Evolutionary conservation across 2,113 vertebrate genomes (phyloP).

Genomic region (Nesoenas mayeri): DNA sequence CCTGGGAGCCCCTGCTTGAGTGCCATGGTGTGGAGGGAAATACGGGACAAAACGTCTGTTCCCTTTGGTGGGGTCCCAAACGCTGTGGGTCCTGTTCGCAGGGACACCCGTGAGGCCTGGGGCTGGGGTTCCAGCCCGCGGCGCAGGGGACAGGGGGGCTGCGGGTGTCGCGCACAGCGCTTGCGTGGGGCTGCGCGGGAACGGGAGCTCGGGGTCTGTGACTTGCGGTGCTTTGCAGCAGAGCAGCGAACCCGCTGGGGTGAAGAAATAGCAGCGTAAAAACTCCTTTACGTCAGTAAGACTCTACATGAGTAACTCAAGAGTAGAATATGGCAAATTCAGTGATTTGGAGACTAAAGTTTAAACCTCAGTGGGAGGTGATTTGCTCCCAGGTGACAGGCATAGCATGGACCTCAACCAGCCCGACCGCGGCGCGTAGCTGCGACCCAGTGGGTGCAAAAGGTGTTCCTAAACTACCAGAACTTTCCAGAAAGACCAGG

Average conservation of each 20-base stretch:
- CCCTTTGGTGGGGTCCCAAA: background rate
- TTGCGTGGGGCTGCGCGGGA: rapidly evolving
- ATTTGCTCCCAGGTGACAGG: background rate
- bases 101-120: background rate
- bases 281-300: background rate
- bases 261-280: too few species aligned
- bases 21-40: rapidly evolving
- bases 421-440: rapidly evolving
- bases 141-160: background rate
- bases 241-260: too few species aligned
- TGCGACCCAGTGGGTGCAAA: background rate
- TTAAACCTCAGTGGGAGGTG: background rate
- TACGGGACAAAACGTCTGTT: background rate
- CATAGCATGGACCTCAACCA: rapidly evolving
- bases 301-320: background rate
- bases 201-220: background rate
- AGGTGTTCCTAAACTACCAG: background rate
- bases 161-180: rapidly evolving
- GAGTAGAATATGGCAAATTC: background rate
- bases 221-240: background rate
- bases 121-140: rapidly evolving
- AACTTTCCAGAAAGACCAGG: background rate
- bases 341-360: background rate
- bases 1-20: rapidly evolving
- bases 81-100: rapidly evolving